Percentiles rank a stretch among this genome's conserved stretches.
phyloP scores from a whole-genome alignment of 2,113 vertebrate genomes.

The Centropus unirufus region DNA sequence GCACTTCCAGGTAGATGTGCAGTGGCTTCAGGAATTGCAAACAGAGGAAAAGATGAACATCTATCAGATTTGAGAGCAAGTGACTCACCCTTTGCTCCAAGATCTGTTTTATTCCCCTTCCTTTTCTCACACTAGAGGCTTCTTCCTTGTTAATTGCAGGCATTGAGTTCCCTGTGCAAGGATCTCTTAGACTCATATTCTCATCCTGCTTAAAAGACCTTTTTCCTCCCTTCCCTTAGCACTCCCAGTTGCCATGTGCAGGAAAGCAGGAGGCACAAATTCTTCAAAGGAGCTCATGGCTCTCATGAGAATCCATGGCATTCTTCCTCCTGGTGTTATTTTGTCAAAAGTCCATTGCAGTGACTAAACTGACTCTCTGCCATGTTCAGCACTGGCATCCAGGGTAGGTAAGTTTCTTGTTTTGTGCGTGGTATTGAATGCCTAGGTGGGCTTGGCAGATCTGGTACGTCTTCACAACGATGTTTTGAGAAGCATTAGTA shows the following conservation, averaged over 20 bases:
- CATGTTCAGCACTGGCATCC: not conserved
- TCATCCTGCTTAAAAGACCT: not conserved
- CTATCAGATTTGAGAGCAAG: not conserved
- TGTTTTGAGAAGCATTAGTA: not conserved
- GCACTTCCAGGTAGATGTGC: not conserved
- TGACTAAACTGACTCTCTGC: not conserved
- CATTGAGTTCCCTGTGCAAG: not conserved
- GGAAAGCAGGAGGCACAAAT: not conserved
- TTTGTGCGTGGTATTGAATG: not conserved
- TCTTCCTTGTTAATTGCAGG: not conserved
- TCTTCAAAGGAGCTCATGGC: not conserved
- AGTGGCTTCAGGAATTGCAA: not conserved
- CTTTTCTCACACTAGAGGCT: not conserved
- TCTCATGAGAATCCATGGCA: not conserved
- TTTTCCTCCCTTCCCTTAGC: not conserved
- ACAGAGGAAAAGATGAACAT: not conserved
- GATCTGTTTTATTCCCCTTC: not conserved
- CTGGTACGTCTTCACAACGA: not conserved
- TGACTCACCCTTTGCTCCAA: not conserved
- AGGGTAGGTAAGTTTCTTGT: not conserved
- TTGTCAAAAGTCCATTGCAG: not conserved
- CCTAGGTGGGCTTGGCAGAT: not conserved
- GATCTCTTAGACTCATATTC: not conserved
- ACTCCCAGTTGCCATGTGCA: not conserved
- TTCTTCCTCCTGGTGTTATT: not conserved